Conservation (phyloP, 2,113 vertebrate genomes). For the Bucco capensis region DNA sequence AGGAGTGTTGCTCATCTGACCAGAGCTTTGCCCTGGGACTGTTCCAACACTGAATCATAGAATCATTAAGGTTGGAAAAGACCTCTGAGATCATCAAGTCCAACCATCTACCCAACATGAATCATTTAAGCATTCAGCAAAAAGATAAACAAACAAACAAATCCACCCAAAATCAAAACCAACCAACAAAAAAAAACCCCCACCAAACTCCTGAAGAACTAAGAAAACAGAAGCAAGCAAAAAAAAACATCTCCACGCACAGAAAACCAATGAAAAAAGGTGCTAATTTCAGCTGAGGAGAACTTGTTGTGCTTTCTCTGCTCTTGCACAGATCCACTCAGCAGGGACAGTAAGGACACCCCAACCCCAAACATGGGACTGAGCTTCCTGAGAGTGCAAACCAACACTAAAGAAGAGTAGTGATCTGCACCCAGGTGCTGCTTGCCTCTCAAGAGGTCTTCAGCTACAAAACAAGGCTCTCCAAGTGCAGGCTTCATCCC, state of each 20-base stretch:
- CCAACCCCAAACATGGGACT: background rate
- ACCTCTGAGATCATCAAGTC: too few relatives aligned
- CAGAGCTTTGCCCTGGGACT: background rate
- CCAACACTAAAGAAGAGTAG: background rate
- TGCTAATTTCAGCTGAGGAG: background rate
- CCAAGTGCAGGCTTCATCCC: background rate
- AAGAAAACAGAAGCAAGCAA: background rate
- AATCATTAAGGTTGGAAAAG: too few relatives aligned
- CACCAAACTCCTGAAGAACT: background rate
- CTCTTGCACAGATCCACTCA: background rate
- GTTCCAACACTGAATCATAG: background rate
- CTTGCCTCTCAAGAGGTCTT: background rate
- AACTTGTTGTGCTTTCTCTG: background rate
- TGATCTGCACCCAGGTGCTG: background rate
- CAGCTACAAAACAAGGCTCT: background rate
- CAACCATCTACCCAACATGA: background rate
- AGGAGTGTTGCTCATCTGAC: background rate
- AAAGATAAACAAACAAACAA: background rate
- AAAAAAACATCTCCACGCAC: background rate
- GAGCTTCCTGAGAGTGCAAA: background rate
- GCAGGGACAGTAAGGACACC: background rate
- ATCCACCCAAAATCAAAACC: background rate
- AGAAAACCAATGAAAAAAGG: background rate
- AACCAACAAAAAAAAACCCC: background rate
- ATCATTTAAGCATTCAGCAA: background rate